phyloP scores from a whole-genome alignment of 2,113 vertebrate genomes.

The Electrona antarctica region DNA sequence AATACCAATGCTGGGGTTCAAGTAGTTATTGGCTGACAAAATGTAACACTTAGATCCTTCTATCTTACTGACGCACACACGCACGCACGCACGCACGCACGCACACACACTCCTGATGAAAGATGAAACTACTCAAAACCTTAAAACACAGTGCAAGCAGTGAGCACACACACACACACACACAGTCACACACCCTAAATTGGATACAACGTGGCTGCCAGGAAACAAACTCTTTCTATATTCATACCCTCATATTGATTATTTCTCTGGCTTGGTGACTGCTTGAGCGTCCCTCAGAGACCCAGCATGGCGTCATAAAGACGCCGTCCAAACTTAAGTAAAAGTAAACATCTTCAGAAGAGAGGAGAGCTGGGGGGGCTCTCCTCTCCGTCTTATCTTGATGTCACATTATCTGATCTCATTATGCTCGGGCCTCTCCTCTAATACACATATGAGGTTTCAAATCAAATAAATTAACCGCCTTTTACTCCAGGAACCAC shows the following conservation, averaged over 20 bases:
- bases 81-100: no score
- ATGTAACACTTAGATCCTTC: no score
- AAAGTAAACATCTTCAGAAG: slow-evolving; percentile 63
- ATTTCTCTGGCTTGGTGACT: slow-evolving; percentile 35
- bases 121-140: no score
- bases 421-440: slow-evolving; percentile 50
- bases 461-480: slow-evolving; percentile 36
- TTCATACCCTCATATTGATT: slow-evolving; percentile 33
- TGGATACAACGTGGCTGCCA: no score
- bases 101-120: no score
- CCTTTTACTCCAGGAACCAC: slow-evolving; percentile 15
- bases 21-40: no score
- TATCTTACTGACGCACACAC: no score
- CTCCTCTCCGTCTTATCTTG: slow-evolving; percentile 34
- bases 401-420: slow-evolving; percentile 44
- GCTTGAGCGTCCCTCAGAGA: slow-evolving; percentile 32
- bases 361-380: not conserved
- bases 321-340: slow-evolving; percentile 35
- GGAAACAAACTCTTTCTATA: slow-evolving; percentile 9
- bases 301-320: slow-evolving; percentile 42
- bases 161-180: no score
- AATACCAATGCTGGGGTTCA: no score
- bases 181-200: no score
- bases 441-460: slow-evolving; percentile 26
- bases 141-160: no score